Base-by-base conservation (phyloP, 1,140 invertebrate genomes). In the Nixonia krombeini region DNA sequence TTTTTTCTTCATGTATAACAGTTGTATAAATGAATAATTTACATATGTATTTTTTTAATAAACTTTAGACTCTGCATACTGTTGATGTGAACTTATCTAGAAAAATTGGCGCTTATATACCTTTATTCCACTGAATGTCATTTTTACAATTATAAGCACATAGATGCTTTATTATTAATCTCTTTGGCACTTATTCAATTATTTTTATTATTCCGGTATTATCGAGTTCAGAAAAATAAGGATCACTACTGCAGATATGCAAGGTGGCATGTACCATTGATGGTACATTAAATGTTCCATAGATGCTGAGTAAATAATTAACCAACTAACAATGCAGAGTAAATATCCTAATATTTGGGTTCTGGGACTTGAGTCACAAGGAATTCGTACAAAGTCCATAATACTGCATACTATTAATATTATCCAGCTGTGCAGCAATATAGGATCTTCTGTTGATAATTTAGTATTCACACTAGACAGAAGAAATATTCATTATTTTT, bases 181-280 rank as follows among this genome's bases (percentile, higher is more conserved):
- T n/a, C n/a, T n/a, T n/a, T n/a, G n/a, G 18, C n/a, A 46, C 4
- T 31, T 18, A 45, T 44, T 37, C 1, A 33, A 31, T 51, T 31
- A 26, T 18, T 35, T 16, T 4, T 6, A 7, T 37, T 50, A 2
- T 41, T 72, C 50, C 45, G 57, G 37, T 33, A 72, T 67, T 10
- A 76, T 17, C n/a, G 59, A 67, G 69, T 78, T 72, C 21, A 81
- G 18, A 17, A 73, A 65, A 47, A 81, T 67, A 10, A 77, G 35
- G 44, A 26, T 31, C 33, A 65, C 9, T 5, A 51, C 10, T 17
- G 31, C 23, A 8, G 82, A 74, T 6, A 82, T 42, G 15, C 80
- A 46, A 5, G 80, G 81, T 33, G 85, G 77, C 33, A 87, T 76
- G 50, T 55, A 80, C 76, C 81, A 85, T n/a, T 85, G 78, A 70